phyloP scores from a whole-genome alignment of 2,113 vertebrate species.

The Labeo catla region DNA sequence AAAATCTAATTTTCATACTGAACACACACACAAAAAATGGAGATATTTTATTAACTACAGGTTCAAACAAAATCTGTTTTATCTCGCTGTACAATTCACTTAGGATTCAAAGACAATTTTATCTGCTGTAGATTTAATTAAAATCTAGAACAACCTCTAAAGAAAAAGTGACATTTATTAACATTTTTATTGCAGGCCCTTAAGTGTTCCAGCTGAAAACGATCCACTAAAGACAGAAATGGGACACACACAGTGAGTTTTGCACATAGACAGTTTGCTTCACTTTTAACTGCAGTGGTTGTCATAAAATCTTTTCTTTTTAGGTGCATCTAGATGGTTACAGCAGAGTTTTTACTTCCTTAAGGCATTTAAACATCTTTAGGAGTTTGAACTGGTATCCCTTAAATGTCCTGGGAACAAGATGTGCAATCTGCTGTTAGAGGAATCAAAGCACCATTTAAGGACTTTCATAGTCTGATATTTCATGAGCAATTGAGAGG shows the following conservation, averaged over 20 bases:
- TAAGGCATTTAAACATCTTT: neutral
- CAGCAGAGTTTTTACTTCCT: neutral
- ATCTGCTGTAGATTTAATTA: neutral
- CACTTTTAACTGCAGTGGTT: neutral
- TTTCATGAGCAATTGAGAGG: neutral
- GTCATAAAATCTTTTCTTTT: neutral
- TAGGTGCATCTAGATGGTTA: neutral
- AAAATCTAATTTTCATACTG: neutral
- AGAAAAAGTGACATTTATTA: neutral
- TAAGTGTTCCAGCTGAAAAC: neutral
- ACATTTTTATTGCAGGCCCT: neutral
- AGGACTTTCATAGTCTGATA: constrained; percentile 21
- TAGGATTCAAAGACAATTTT: neutral
- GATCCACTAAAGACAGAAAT: neutral
- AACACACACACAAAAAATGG: neutral
- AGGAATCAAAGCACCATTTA: constrained; percentile 31
- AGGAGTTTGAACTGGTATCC: neutral
- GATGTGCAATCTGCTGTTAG: neutral
- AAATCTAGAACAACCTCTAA: constrained; percentile 32
- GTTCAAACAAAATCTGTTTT: neutral
- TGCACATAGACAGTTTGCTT: neutral
- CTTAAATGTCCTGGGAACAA: constrained; percentile 7
- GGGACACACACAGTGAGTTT: neutral
- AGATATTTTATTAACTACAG: neutral
- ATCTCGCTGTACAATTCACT: neutral